Percentiles rank a stretch among this genome's conserved stretches.
Evolutionary conservation across 2,113 vertebrate genomes (phyloP).

Genomic region (Malaclemys terrapin): DNA sequence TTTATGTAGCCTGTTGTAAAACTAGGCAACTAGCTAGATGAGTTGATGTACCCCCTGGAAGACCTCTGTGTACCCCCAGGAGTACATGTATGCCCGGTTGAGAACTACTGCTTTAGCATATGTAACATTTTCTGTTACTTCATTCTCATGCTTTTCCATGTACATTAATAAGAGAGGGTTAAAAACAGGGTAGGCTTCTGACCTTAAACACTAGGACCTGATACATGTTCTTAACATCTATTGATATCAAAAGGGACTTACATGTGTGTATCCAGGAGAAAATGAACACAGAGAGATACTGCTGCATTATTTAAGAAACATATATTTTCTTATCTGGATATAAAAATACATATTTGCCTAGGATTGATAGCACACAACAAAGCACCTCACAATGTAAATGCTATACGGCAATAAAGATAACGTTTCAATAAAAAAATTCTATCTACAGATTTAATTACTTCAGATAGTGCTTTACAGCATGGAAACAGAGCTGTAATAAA

Average conservation of each 20-base stretch:
- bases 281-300: not conserved
- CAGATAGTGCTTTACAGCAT: not conserved
- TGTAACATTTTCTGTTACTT: not conserved
- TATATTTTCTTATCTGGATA: constrained; percentile 31
- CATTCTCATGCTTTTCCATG: not conserved
- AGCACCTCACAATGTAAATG: not conserved
- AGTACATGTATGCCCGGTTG: no score
- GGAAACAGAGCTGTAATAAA: not conserved
- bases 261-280: rapidly evolving
- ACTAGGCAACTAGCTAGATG: no score
- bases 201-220: not conserved
- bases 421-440: not conserved
- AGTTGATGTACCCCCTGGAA: no score
- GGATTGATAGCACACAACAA: constrained; percentile 25
- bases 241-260: not conserved
- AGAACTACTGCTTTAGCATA: not conserved
- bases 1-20: no score
- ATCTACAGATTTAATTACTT: constrained; percentile 18
- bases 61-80: no score
- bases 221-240: not conserved
- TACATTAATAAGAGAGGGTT: rapidly evolving
- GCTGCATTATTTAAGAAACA: not conserved
- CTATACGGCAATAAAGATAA: constrained; percentile 14
- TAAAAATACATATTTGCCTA: constrained; percentile 9
- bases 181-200: not conserved